phyloP scores from a whole-genome alignment of 2,888 invertebrate genomes.

The Caenorhabditis plicata region DNA sequence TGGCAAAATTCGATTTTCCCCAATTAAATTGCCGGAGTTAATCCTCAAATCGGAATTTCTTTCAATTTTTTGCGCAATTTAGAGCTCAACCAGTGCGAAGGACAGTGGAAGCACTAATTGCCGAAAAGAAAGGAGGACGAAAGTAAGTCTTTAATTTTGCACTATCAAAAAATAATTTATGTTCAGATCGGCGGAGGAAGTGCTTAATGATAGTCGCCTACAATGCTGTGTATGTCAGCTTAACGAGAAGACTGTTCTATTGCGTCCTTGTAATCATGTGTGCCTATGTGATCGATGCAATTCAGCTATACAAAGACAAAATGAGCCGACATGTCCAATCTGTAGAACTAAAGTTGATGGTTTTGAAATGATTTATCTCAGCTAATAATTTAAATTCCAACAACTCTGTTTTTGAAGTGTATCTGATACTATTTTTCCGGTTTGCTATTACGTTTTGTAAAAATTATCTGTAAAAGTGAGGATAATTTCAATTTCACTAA shows the following conservation, averaged over 20 bases:
- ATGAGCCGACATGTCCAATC: conserved; percentile 22
- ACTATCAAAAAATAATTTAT: background rate
- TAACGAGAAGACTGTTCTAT: conserved; percentile 29
- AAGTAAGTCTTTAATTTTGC: conserved; percentile 7
- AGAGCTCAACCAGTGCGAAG: conserved; percentile 36
- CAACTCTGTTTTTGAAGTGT: no score
- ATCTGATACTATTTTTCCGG: no score
- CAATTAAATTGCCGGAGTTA: no score
- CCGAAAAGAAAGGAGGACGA: conserved; percentile 5
- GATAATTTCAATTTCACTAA: no score
- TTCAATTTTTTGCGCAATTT: background rate
- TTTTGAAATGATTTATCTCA: conserved; percentile 17
- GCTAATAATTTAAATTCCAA: no score
- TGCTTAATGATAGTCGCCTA: conserved; percentile 22
- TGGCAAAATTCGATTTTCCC: no score
- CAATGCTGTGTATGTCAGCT: conserved; percentile 32
- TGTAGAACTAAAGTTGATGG: conserved; percentile 20
- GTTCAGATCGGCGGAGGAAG: conserved; percentile 20
- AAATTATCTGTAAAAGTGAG: no score
- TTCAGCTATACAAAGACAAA: conserved; percentile 25
- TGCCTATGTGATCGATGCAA: conserved; percentile 36
- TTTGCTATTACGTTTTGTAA: no score
- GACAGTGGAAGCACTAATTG: conserved; percentile 34
- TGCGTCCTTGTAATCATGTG: conserved; percentile 39
- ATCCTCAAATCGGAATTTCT: no score